These are phyloP conservation scores for Forficula auricularia DNA, from an alignment of 1,140 invertebrate genomes.

Conservation along the genomic window DNA sequence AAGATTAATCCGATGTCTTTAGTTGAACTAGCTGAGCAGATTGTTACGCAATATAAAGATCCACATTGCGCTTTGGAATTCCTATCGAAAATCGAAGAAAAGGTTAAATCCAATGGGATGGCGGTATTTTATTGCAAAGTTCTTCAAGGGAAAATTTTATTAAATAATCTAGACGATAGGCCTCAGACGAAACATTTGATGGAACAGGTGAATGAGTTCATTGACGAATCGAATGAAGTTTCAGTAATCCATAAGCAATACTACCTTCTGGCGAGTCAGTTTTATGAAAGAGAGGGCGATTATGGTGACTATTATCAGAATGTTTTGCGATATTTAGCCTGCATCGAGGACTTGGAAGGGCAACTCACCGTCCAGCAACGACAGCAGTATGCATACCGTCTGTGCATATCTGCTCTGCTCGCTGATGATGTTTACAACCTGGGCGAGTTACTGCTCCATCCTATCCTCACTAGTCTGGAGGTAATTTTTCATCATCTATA, in stretches of 20 bases:
- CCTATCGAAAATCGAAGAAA: constrained; percentile 30
- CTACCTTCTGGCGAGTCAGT: constrained; percentile 40
- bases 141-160: constrained; percentile 29
- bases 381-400: constrained; percentile 34
- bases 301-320: constrained; percentile 45
- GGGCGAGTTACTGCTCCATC: constrained; percentile 47
- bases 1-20: constrained; percentile 51
- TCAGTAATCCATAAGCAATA: constrained; percentile 40
- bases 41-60: constrained; percentile 30
- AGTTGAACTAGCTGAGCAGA: constrained; percentile 30
- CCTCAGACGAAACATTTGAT: constrained; percentile 31
- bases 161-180: constrained; percentile 26
- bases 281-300: constrained; percentile 34
- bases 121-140: constrained; percentile 34
- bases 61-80: constrained; percentile 28
- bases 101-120: constrained; percentile 32
- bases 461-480: constrained; percentile 37
- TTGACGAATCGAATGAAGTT: constrained; percentile 36
- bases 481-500: too few species aligned
- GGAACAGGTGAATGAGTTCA: constrained; percentile 32
- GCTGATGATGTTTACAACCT: constrained; percentile 52
- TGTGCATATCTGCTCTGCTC: constrained; percentile 44
- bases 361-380: constrained; percentile 21
- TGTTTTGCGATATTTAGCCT: constrained; percentile 45
- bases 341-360: constrained; percentile 24